Percentiles rank a stretch among this genome's conserved stretches.
Conservation (phyloP, 2,797 vertebrate genomes). For the Lutra lutra region DNA sequence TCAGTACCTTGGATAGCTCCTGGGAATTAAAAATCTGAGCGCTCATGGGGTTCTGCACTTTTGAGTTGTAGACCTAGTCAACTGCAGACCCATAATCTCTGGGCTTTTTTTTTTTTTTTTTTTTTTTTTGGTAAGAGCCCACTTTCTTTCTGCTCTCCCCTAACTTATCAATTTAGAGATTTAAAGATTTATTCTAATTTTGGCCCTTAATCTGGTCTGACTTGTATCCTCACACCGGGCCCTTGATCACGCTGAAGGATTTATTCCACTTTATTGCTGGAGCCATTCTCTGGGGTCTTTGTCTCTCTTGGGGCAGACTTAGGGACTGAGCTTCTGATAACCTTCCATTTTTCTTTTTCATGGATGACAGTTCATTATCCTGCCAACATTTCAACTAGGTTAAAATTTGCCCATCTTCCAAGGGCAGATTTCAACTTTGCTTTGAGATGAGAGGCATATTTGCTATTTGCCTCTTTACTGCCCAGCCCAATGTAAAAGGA, state of each 20-base stretch:
- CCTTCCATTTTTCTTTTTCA: not conserved
- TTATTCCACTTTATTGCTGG: not conserved
- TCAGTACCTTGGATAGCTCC: conserved; percentile 81
- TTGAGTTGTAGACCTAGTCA: conserved; percentile 1
- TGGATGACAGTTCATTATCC: not conserved
- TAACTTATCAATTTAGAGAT: not conserved
- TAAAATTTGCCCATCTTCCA: not conserved
- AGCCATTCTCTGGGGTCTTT: not conserved
- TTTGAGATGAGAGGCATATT: not conserved
- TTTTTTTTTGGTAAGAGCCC: not conserved
- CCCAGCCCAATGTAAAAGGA: not conserved
- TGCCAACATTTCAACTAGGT: not conserved
- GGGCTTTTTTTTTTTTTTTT: not conserved
- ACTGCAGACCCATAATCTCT: not conserved
- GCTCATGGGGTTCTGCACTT: not conserved
- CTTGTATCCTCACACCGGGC: not conserved
- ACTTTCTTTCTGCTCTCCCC: not conserved
- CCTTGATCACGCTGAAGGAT: not conserved
- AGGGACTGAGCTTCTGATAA: not conserved
- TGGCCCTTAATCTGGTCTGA: not conserved
- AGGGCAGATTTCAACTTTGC: not conserved
- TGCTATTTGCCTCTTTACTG: not conserved
- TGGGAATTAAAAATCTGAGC: not conserved
- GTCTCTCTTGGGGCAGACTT: not conserved
- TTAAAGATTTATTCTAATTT: not conserved